Percentiles rank a stretch among this genome's conserved stretches.
Conservation (phyloP, 2,888 invertebrate genomes). For the Heliconius sara region DNA sequence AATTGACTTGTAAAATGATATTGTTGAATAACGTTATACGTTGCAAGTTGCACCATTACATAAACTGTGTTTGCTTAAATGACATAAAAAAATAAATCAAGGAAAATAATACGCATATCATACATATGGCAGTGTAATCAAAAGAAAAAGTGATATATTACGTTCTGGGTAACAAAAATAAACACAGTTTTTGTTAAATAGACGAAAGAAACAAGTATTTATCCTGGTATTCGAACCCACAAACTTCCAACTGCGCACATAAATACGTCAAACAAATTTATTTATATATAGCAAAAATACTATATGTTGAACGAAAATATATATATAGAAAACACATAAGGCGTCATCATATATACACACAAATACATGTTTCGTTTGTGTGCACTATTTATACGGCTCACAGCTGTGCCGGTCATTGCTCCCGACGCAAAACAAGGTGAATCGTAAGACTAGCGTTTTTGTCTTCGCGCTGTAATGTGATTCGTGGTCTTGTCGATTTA, state of each 20-base stretch:
- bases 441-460: conserved; percentile 67
- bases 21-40: conserved; percentile 61
- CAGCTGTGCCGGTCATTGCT: conserved; percentile 78
- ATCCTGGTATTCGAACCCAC: neutral
- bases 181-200: neutral
- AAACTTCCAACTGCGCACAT: conserved; percentile 18
- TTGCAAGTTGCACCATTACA: conserved; percentile 46
- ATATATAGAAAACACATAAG: conserved; percentile 40
- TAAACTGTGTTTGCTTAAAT: conserved; percentile 31
- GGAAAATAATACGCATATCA: neutral
- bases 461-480: conserved; percentile 64
- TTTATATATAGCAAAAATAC: neutral
- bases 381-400: conserved; percentile 63
- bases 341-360: conserved; percentile 46
- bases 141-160: too few relatives aligned
- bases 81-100: neutral
- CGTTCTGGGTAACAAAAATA: neutral
- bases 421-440: conserved; percentile 79
- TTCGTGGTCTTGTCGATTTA: conserved; percentile 50
- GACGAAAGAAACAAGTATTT: neutral
- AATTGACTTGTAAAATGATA: conserved; percentile 72
- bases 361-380: conserved; percentile 46
- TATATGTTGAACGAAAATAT: neutral
- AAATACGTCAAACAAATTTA: conserved; percentile 2
- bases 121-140: too few relatives aligned